Conservation (phyloP, 2,113 vertebrate species). For the Antechinus flavipes region DNA sequence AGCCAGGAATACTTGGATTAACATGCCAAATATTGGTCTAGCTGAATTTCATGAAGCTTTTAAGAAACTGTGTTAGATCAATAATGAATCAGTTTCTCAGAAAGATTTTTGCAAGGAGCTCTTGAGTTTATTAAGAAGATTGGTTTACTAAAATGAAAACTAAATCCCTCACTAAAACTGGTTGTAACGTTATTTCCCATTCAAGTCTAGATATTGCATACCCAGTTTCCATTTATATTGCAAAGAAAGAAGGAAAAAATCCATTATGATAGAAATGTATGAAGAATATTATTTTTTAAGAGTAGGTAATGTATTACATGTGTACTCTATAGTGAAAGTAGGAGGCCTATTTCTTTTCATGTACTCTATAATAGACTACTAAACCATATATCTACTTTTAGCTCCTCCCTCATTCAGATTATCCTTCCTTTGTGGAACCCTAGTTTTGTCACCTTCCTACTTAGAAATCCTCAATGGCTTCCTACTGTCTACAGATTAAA, state of each 20-base stretch:
- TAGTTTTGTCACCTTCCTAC: accelerated
- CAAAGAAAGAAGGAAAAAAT: background rate
- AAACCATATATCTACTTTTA: background rate
- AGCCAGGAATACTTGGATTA: conserved; percentile 39
- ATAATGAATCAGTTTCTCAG: background rate
- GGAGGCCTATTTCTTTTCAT: background rate
- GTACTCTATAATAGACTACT: background rate
- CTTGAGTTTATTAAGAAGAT: conserved; percentile 28
- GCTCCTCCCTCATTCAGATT: background rate
- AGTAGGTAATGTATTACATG: background rate
- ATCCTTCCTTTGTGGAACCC: background rate
- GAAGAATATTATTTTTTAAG: conserved; percentile 26
- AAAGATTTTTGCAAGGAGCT: background rate
- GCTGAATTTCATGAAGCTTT: conserved; percentile 1
- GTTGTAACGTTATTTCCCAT: conserved; percentile 40
- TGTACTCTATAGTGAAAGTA: accelerated
- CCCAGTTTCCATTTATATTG: background rate
- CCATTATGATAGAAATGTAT: conserved; percentile 9
- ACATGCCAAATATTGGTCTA: conserved; percentile 45
- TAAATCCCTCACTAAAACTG: conserved; percentile 55
- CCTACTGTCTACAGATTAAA: background rate
- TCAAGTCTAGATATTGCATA: conserved; percentile 42
- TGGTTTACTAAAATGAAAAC: conserved; percentile 24
- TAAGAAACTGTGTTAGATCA: background rate
- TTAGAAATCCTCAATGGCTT: background rate